Evolutionary conservation across 2,888 invertebrate species (phyloP).

Genomic region (Pristionchus exspectatus): DNA sequence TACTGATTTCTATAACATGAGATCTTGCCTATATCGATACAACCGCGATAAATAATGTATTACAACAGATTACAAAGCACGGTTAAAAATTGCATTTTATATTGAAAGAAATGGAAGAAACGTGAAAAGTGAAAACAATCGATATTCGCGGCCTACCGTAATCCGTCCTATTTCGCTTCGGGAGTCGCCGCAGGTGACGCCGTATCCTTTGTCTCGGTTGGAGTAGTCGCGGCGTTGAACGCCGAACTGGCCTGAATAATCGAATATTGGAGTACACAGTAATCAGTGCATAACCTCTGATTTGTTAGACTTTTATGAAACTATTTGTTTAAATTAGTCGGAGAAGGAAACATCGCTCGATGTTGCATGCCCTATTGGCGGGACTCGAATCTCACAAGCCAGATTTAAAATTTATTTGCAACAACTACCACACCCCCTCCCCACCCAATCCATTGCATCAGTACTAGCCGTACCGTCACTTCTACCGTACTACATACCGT

Average conservation of each 20-base stretch:
- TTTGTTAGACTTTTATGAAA: no score
- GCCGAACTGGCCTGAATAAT: constrained; percentile 36
- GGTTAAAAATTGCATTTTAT: background rate
- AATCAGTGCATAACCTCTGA: no score
- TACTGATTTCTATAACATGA: background rate
- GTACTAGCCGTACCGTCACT: background rate
- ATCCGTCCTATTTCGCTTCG: constrained; percentile 5
- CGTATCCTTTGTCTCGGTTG: background rate
- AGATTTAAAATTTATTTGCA: no score
- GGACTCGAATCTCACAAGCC: no score
- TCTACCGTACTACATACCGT: background rate
- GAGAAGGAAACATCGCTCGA: no score
- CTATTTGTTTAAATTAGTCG: no score
- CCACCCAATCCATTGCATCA: no score
- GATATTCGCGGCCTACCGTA: background rate
- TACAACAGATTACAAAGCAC: background rate
- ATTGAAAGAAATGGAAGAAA: constrained; percentile 1
- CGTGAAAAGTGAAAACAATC: constrained; percentile 25
- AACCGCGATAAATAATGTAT: background rate
- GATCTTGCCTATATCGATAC: constrained; percentile 42
- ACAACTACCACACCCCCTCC: no score
- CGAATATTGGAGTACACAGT: background rate
- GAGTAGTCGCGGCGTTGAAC: background rate
- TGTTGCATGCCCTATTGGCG: no score
- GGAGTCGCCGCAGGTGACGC: background rate